These are phyloP conservation scores for Esperia sulphurella DNA, from an alignment of 2,888 invertebrate genomes.

Conservation along the genomic window DNA sequence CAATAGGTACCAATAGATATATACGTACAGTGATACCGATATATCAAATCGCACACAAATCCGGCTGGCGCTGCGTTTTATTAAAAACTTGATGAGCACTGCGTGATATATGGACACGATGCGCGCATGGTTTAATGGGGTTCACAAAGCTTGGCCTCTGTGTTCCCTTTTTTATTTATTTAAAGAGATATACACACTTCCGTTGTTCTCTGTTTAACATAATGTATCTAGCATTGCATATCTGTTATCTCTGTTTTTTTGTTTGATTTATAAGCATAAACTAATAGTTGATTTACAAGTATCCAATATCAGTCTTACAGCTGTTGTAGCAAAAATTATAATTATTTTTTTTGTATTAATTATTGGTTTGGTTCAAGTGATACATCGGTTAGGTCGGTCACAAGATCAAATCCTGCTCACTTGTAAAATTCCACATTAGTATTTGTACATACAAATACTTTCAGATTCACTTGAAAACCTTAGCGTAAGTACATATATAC, in stretches of 20 bases:
- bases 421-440: too few species aligned
- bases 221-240: not conserved
- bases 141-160: slow-evolving; percentile 20
- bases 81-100: slow-evolving; percentile 71
- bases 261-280: too few species aligned
- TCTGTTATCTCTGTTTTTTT: too few species aligned
- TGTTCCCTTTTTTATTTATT: slow-evolving; percentile 4
- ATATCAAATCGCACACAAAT: slow-evolving; percentile 23
- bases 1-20: not conserved
- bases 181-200: too few species aligned
- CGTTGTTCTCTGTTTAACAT: not conserved
- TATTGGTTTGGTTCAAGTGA: too few species aligned
- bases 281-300: slow-evolving; percentile 3
- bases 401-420: too few species aligned
- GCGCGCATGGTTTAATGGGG: slow-evolving; percentile 22
- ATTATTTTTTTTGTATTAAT: too few species aligned
- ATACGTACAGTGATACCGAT: not conserved
- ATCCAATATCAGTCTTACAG: too few species aligned
- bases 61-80: slow-evolving; percentile 44
- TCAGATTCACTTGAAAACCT: not conserved
- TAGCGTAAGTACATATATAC: not conserved
- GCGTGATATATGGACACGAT: slow-evolving; percentile 56
- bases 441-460: too few species aligned
- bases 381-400: too few species aligned
- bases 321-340: too few species aligned